phyloP scores from a whole-genome alignment of 2,797 vertebrate genomes.

The Rhinoraja longicauda region DNA sequence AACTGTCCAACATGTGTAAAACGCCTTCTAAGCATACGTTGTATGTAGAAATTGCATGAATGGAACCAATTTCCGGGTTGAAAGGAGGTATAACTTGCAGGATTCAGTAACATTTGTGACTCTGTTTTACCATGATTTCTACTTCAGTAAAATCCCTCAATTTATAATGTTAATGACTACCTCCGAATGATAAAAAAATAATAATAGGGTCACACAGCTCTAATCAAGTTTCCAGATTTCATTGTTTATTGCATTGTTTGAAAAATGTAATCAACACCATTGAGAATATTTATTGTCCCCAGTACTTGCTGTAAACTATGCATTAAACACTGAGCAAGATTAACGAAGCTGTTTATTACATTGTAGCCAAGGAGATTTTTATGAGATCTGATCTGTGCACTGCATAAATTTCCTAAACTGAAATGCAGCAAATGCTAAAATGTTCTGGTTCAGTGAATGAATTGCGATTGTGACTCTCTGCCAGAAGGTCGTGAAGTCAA shows the following conservation, averaged over 20 bases:
- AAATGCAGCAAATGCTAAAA: background rate
- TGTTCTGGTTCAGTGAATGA: background rate
- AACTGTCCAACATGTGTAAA: too few relatives aligned
- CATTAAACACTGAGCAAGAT: background rate
- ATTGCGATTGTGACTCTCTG: slow-evolving; percentile 17
- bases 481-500: background rate
- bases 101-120: background rate
- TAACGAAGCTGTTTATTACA: slow-evolving; percentile 11
- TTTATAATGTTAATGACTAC: background rate
- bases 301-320: background rate
- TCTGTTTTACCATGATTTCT: background rate
- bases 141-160: background rate
- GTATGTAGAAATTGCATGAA: background rate
- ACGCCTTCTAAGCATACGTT: too few relatives aligned
- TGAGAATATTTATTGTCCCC: background rate
- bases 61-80: background rate
- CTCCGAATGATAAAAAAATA: too few relatives aligned
- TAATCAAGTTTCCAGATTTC: too few relatives aligned
- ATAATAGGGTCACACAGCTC: too few relatives aligned
- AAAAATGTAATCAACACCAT: background rate
- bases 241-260: too few relatives aligned
- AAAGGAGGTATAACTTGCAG: background rate
- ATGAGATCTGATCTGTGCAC: background rate
- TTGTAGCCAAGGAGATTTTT: background rate
- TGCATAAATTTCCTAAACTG: background rate